Percentiles rank a stretch among this genome's conserved stretches.
Conservation (phyloP, 30 jellyfish, hydroid and myxozoan genomes). For the Cassiopea xamachana region DNA sequence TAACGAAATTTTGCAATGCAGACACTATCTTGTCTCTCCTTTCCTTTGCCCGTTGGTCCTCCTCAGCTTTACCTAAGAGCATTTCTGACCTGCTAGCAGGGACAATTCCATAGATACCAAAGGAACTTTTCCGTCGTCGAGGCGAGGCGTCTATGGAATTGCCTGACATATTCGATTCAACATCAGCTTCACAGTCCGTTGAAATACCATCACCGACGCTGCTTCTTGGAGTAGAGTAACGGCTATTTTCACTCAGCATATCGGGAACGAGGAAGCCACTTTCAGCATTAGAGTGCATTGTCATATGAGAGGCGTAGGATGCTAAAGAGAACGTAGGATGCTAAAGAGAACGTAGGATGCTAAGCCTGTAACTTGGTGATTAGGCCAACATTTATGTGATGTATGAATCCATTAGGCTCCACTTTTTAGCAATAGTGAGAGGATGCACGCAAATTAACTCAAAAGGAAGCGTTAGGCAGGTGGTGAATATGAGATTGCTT, state of each 20-base stretch:
- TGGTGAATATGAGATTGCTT: constrained; percentile 20
- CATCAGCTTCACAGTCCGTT: constrained; percentile 83
- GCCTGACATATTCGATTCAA: constrained; percentile 73
- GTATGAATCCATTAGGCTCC: not conserved
- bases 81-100: constrained; percentile 27
- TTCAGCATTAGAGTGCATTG: constrained; percentile 45
- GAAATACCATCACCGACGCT: constrained; percentile 80
- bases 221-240: constrained; percentile 72
- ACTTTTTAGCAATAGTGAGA: not conserved
- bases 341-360: not conserved
- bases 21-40: constrained; percentile 3
- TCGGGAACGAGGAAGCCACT: constrained; percentile 56
- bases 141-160: constrained; percentile 67
- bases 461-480: constrained; percentile 4
- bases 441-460: not conserved
- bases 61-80: not conserved
- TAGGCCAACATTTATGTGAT: not conserved
- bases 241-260: constrained; percentile 54
- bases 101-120: constrained; percentile 67
- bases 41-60: not conserved
- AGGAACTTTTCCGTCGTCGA: constrained; percentile 56
- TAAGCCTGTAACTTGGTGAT: not conserved
- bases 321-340: not conserved
- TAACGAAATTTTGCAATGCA: constrained; percentile 6
- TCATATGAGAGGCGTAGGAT: not conserved